A percentile compares a stretch with the other conserved stretches of the same genome.
These are phyloP conservation scores for Odontocolon sp. DNA, from an alignment of 2,888 invertebrate species.

Conservation along the genomic window DNA sequence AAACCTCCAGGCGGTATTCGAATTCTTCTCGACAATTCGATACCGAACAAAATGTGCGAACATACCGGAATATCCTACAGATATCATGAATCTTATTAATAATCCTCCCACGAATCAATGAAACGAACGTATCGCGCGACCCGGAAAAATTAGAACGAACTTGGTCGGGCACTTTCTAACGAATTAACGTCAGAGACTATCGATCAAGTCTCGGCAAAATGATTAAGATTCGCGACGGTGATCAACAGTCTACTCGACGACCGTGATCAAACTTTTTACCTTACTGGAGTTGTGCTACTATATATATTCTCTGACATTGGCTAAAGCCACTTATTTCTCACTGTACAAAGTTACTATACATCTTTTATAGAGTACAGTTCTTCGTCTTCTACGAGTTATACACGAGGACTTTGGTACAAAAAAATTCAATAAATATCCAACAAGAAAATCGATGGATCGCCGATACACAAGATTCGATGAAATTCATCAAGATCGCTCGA, in stretches of 20 bases:
- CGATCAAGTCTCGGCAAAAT: slow-evolving; percentile 22
- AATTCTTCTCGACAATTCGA: not conserved
- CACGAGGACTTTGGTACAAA: not conserved
- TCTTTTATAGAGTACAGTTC: too few species aligned
- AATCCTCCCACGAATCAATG: not conserved
- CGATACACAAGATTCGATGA: not conserved
- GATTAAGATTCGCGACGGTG: slow-evolving; percentile 33
- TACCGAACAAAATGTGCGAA: not conserved
- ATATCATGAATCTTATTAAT: not conserved
- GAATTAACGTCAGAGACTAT: slow-evolving; percentile 20
- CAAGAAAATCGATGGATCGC: not conserved
- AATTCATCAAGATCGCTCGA: too few species aligned
- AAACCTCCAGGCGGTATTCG: not conserved
- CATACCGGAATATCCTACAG: not conserved
- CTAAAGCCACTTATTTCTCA: not conserved
- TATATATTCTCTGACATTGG: not conserved
- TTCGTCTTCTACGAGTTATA: not conserved
- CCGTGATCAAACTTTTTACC: slow-evolving; percentile 1
- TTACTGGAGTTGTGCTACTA: not conserved
- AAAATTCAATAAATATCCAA: not conserved
- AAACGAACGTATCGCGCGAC: not conserved
- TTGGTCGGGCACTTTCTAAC: slow-evolving; percentile 4
- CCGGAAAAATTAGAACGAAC: not conserved
- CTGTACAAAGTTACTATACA: too few species aligned
- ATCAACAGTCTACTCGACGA: slow-evolving; percentile 1